phyloP scores from a whole-genome alignment of 2,113 vertebrate species.

The Felis catus region DNA sequence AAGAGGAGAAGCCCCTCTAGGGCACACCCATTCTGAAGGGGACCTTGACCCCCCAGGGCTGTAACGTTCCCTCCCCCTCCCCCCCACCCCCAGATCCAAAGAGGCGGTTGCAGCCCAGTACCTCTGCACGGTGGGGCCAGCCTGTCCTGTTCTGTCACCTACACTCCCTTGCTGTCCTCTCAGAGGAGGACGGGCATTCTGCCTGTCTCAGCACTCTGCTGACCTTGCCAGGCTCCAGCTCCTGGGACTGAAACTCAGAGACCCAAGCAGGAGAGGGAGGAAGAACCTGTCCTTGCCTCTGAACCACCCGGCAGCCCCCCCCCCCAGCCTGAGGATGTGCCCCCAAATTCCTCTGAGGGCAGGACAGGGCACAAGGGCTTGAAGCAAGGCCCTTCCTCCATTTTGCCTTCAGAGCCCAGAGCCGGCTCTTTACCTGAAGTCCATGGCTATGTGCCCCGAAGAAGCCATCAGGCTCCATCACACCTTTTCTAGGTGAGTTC shows the following conservation, averaged over 20 bases:
- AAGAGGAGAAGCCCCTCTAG: not conserved
- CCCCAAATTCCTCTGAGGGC: not conserved
- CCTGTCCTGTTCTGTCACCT: not conserved
- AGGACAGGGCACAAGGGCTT: not conserved
- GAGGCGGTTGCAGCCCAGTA: not conserved
- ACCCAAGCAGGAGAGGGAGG: too few species aligned
- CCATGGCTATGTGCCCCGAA: not conserved
- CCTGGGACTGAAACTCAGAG: conserved; percentile 17
- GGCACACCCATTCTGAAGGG: not conserved
- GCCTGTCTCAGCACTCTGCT: conserved; percentile 6
- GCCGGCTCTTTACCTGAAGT: not conserved
- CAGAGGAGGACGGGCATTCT: not conserved
- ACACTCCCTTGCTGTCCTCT: not conserved
- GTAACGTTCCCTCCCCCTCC: not conserved
- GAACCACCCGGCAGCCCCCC: not conserved
- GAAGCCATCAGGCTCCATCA: not conserved
- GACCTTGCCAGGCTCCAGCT: conserved; percentile 59
- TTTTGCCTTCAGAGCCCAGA: not conserved
- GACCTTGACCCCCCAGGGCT: not conserved
- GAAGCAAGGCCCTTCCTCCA: not conserved
- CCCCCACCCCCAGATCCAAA: not conserved
- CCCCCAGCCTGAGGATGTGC: not conserved
- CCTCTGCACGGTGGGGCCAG: not conserved
- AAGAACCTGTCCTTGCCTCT: not conserved
- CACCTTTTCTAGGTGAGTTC: not conserved